Evolutionary conservation across 2,888 invertebrate genomes (phyloP).

Genomic region (Acanthopleura granulata): DNA sequence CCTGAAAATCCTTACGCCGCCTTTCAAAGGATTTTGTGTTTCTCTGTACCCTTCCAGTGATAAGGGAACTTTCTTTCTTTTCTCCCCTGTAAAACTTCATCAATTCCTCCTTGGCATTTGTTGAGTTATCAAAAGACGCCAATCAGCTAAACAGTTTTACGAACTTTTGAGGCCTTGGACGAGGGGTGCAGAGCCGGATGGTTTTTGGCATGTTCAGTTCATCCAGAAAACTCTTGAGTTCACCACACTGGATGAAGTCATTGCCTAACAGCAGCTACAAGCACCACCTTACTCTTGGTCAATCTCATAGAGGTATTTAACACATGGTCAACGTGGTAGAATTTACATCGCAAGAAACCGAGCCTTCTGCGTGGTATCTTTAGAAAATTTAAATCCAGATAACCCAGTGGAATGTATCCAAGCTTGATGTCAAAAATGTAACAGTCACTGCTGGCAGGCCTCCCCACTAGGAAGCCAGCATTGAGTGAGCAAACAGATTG

Average conservation of each 20-base stretch:
- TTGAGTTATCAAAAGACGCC: conserved; percentile 76
- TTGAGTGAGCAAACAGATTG: no score
- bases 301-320: conserved; percentile 78
- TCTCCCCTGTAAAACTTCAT: conserved; percentile 4
- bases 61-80: conserved; percentile 37
- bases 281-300: conserved; percentile 78
- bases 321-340: conserved; percentile 81
- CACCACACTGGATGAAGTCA: conserved; percentile 80
- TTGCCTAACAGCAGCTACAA: conserved; percentile 91
- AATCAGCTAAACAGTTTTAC: conserved; percentile 83
- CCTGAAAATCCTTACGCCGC: conserved; percentile 20
- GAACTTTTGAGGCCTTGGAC: conserved; percentile 71
- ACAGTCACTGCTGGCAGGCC: no score
- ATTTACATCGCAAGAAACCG: conserved; percentile 64
- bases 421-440: no score
- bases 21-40: conserved; percentile 29
- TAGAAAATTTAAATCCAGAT: conserved; percentile 51
- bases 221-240: conserved; percentile 80
- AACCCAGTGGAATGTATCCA: conserved; percentile 81
- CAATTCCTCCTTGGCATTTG: conserved; percentile 58
- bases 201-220: conserved; percentile 72
- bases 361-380: not conserved
- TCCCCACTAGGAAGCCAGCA: no score
- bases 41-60: conserved; percentile 59
- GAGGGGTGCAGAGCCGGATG: conserved; percentile 46